Percentiles rank a stretch among this genome's conserved stretches.
Conservation (phyloP, 2,797 vertebrate genomes). For the Urophycis tenuis region DNA sequence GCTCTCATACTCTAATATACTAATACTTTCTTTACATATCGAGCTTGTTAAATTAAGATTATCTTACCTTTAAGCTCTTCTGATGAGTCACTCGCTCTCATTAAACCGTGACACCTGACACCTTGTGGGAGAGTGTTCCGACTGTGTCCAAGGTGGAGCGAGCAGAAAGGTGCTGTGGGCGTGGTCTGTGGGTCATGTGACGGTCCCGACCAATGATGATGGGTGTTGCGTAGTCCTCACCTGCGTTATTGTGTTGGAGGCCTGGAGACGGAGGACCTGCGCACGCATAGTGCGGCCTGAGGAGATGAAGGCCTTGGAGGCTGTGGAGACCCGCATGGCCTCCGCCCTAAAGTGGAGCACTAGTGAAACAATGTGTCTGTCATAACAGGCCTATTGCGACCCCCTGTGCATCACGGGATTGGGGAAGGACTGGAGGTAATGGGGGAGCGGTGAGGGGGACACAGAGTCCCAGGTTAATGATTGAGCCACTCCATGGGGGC, state of each 20-base stretch:
- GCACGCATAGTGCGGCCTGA: background rate
- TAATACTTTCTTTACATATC: background rate
- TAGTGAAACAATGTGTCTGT: no score
- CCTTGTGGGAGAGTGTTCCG: constrained; percentile 18
- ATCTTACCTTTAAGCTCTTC: constrained; percentile 53
- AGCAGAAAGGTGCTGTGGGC: constrained; percentile 47
- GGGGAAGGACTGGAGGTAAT: background rate
- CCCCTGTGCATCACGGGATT: background rate
- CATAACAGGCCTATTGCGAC: background rate
- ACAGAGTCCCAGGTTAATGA: background rate
- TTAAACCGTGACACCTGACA: constrained; percentile 63
- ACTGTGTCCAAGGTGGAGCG: constrained; percentile 33
- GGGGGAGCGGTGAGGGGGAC: background rate
- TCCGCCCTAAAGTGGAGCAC: no score
- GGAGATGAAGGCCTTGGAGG: no score
- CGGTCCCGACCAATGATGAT: constrained; percentile 48
- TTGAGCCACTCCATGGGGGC: background rate
- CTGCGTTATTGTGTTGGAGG: constrained; percentile 30
- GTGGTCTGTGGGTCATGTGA: constrained; percentile 56
- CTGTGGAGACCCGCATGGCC: no score
- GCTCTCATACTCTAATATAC: background rate
- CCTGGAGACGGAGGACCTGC: background rate
- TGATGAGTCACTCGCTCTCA: constrained; percentile 33
- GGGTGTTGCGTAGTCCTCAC: constrained; percentile 43
- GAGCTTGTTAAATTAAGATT: background rate